Evolutionary conservation across 2,113 vertebrate species (phyloP).

Genomic region (Scatophagus argus): DNA sequence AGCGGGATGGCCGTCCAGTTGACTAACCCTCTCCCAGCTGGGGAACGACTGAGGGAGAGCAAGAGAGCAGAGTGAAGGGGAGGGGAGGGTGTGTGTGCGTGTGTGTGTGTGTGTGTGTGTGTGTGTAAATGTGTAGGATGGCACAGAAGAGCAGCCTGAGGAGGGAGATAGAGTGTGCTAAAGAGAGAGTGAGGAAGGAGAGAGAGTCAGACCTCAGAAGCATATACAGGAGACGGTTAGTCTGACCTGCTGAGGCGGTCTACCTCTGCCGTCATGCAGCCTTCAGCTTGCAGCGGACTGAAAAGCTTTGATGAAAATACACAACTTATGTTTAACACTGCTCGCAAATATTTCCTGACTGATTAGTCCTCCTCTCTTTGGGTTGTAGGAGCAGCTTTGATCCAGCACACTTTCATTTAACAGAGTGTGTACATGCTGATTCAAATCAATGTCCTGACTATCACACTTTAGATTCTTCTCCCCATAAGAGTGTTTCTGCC

Average conservation of each 20-base stretch:
- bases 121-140: constrained; percentile 67
- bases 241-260: constrained; percentile 65
- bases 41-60: constrained; percentile 75
- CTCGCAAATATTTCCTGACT: constrained; percentile 5
- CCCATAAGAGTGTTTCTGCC: constrained; percentile 12
- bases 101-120: constrained; percentile 17
- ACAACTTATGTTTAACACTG: not conserved
- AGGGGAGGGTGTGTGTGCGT: constrained; percentile 51
- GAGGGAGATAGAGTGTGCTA: constrained; percentile 38
- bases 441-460: constrained; percentile 1
- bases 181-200: constrained; percentile 40
- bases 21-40: constrained; percentile 83
- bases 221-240: constrained; percentile 61
- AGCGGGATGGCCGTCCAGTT: constrained; percentile 85
- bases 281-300: constrained; percentile 5
- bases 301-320: constrained; percentile 23
- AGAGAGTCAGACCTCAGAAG: constrained; percentile 60
- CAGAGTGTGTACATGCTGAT: constrained; percentile 21
- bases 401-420: not conserved
- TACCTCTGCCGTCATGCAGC: constrained; percentile 47
- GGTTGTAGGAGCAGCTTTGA: constrained; percentile 2
- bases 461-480: not conserved
- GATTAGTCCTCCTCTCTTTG: not conserved
- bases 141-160: constrained; percentile 65
- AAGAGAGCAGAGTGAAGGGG: constrained; percentile 56